These are phyloP conservation scores for Drosophila pseudotakahashii DNA, from an alignment of 2,888 invertebrate genomes.

Conservation along the genomic window DNA sequence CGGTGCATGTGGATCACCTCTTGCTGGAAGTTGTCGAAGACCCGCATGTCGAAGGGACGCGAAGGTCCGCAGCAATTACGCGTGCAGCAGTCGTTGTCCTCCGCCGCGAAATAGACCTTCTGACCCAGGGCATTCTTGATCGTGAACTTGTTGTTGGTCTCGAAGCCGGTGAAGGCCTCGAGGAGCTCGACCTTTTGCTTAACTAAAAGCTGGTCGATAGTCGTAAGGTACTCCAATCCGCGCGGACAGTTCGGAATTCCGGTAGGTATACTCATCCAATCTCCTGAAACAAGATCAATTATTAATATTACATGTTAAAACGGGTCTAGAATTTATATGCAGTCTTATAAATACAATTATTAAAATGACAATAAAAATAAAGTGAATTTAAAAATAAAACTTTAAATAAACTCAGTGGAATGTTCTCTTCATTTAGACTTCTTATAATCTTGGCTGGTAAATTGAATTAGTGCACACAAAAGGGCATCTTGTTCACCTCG, in stretches of 20 bases:
- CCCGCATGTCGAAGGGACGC: slow-evolving; percentile 94
- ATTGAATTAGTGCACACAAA: slow-evolving; percentile 33
- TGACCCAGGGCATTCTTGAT: slow-evolving; percentile 92
- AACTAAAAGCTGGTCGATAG: slow-evolving; percentile 92
- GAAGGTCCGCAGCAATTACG: slow-evolving; percentile 93
- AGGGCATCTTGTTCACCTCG: slow-evolving; percentile 30
- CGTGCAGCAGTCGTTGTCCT: slow-evolving; percentile 93
- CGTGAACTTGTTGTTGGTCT: slow-evolving; percentile 95
- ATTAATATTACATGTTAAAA: too few relatives aligned
- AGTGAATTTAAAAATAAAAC: background rate
- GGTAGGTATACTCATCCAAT: slow-evolving; percentile 92
- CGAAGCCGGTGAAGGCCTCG: slow-evolving; percentile 91
- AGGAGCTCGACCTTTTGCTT: slow-evolving; percentile 92
- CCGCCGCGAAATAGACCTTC: slow-evolving; percentile 91
- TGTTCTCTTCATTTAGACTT: background rate
- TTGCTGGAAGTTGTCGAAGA: slow-evolving; percentile 91
- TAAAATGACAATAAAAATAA: too few relatives aligned
- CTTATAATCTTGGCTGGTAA: slow-evolving; percentile 9
- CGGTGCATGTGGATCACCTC: slow-evolving; percentile 94
- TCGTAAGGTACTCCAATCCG: slow-evolving; percentile 95
- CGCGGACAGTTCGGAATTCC: slow-evolving; percentile 91
- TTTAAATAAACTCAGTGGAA: background rate
- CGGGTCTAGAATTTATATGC: too few relatives aligned
- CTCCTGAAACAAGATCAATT: slow-evolving; percentile 10
- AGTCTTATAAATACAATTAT: too few relatives aligned